Percentiles rank a stretch among this genome's conserved stretches.
phyloP scores from a whole-genome alignment of 2,888 invertebrate species.

The Rhopalosiphum nymphaeae region DNA sequence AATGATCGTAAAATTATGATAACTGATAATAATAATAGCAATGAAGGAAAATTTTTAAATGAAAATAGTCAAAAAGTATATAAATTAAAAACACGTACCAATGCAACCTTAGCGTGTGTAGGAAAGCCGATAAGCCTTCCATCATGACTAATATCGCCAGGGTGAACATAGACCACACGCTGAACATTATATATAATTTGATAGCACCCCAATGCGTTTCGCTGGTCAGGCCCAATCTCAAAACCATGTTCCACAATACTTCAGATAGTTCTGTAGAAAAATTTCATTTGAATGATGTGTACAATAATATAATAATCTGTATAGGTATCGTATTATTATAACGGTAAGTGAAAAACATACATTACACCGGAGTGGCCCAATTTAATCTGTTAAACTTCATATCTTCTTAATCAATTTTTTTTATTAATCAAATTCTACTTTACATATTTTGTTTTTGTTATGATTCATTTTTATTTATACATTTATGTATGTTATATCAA shows the following conservation, averaged over 20 bases:
- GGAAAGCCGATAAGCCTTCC: conserved; percentile 92
- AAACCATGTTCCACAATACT: conserved; percentile 82
- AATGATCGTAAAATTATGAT: background rate
- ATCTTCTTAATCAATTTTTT: background rate
- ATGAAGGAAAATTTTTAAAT: background rate
- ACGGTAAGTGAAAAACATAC: background rate
- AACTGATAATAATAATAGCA: background rate
- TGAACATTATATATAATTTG: conserved; percentile 75
- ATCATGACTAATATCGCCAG: conserved; percentile 86
- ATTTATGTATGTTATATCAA: too few relatives aligned
- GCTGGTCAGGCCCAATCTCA: conserved; percentile 70
- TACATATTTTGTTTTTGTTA: background rate
- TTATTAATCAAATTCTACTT: background rate
- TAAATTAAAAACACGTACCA: conserved; percentile 75
- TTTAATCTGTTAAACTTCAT: background rate
- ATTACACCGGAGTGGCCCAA: background rate
- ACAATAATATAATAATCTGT: background rate
- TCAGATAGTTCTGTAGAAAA: conserved; percentile 81
- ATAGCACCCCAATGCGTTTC: conserved; percentile 71
- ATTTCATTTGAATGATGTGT: background rate
- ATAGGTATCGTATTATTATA: background rate
- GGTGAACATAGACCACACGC: conserved; percentile 84
- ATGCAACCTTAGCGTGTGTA: conserved; percentile 89
- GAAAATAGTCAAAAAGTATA: background rate
- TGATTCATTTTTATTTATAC: background rate